phyloP scores from a whole-genome alignment of 2,113 vertebrate genomes.

The Anseranas semipalmata region DNA sequence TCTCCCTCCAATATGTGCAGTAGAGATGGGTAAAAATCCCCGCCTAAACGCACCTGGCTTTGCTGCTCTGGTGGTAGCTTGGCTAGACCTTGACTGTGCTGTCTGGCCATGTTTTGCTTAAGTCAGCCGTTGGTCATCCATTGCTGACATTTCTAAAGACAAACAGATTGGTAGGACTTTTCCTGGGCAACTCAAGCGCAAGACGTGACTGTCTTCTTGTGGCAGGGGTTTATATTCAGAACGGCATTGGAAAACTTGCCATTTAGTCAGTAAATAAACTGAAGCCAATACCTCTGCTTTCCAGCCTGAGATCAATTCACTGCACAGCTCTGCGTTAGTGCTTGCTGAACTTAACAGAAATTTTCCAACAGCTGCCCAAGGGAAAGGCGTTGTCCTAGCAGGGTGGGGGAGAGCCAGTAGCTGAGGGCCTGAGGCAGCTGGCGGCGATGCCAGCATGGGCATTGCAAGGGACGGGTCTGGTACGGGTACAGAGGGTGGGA shows the following conservation, averaged over 20 bases:
- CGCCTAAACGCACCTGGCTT: not conserved
- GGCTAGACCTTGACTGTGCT: not conserved
- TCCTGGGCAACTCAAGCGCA: not conserved
- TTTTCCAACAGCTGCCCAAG: not conserved
- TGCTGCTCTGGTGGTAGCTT: not conserved
- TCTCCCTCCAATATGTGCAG: not conserved
- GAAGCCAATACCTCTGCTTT: not conserved
- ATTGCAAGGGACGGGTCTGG: not conserved
- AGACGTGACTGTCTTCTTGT: not conserved
- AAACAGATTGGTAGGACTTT: not conserved
- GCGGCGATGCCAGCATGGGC: not conserved
- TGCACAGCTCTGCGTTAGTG: not conserved
- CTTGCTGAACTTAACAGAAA: not conserved
- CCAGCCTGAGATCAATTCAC: not conserved
- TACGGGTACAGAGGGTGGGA: not conserved
- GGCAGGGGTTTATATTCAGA: not conserved
- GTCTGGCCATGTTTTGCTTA: fast-evolving
- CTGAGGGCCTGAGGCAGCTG: not conserved
- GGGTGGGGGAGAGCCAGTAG: not conserved
- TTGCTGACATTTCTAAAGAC: not conserved
- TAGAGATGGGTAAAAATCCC: not conserved
- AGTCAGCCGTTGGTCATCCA: not conserved
- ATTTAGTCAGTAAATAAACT: not conserved
- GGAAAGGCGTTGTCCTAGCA: not conserved
- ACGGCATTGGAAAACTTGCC: not conserved